These are phyloP conservation scores for Aeoliscus strigatus DNA, from an alignment of 2,797 vertebrate genomes.

Conservation along the genomic window DNA sequence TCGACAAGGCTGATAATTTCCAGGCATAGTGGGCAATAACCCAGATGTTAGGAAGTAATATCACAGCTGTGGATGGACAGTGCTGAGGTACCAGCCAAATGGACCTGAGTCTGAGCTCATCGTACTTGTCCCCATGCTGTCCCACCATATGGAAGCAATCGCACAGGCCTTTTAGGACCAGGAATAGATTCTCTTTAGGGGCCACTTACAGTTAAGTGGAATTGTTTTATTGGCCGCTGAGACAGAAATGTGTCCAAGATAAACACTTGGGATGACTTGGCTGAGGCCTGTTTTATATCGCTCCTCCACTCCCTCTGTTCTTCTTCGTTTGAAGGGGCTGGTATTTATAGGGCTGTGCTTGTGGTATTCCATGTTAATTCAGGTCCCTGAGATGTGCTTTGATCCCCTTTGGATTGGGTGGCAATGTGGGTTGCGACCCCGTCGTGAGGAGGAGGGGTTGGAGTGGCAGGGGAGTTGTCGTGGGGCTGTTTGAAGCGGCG, in stretches of 20 bases:
- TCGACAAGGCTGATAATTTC: slow-evolving; percentile 92
- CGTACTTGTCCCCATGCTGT: slow-evolving; percentile 92
- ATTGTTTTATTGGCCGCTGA: slow-evolving; percentile 97
- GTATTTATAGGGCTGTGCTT: slow-evolving; percentile 90
- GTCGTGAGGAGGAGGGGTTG: slow-evolving; percentile 56
- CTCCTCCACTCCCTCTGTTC: slow-evolving; percentile 71
- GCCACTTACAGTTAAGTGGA: slow-evolving; percentile 96
- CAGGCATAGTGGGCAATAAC: slow-evolving; percentile 97
- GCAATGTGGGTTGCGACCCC: slow-evolving; percentile 78
- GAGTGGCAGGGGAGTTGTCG: slow-evolving; percentile 64
- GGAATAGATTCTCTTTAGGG: slow-evolving; percentile 92
- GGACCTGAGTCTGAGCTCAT: slow-evolving; percentile 82
- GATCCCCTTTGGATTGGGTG: slow-evolving; percentile 85
- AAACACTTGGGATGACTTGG: slow-evolving; percentile 93
- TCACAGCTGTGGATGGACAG: slow-evolving; percentile 93
- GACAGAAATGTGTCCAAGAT: slow-evolving; percentile 99
- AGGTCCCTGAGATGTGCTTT: slow-evolving; percentile 86
- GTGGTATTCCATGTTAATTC: slow-evolving; percentile 89
- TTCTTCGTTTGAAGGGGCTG: slow-evolving; percentile 79
- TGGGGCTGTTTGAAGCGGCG: slow-evolving; percentile 64
- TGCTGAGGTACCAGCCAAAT: slow-evolving; percentile 89
- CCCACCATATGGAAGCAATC: slow-evolving; percentile 99
- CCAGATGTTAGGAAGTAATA: slow-evolving; percentile 97
- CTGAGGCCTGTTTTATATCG: slow-evolving; percentile 74
- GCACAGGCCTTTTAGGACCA: slow-evolving; percentile 92